Base-by-base conservation (phyloP, 2,888 invertebrate genomes). In the Brenthis hecate region DNA sequence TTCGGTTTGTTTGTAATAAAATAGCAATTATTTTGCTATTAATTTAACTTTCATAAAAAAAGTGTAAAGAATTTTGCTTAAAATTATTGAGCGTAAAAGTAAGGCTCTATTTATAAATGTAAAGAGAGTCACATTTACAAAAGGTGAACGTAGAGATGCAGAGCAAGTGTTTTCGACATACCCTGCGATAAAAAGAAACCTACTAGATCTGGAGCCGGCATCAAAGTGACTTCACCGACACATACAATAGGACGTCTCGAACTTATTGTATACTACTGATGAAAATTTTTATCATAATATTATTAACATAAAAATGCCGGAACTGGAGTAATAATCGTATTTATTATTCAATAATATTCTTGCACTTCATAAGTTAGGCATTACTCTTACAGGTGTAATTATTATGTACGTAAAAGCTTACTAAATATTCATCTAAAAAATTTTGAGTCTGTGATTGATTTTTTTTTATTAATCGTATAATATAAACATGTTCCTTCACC, bases 121-220 rank as follows among this genome's bases (percentile, higher is more conserved):
- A 55, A 72, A 66, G 66, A 69, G 70, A 69, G 56, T 61, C 70
- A 63, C 65, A 79, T 80, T 79, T 81, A 82, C 82, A 85, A 84
- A 85, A 85, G 80, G 78, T 53, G 53, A 50, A 43, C 43, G 73
- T 71, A 69, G 68, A 72, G 65, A 76, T 69, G 73, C 70, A 70
- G 73, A 75, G 78, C 79, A 80, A 80, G 79, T 85, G 85, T 75
- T 73, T 70, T 74, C 76, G 84, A 83, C 83, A 76, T 79, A 72
- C 77, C 77, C 79, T 82, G 88, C 87, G 87, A 86, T 82, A 79
- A 81, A 87, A 88, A 87, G 88, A 88, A 88, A 84, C 77, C 76
- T 80, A 76, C 74, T 78, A 77, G 77, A 80, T 80, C 81, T 82
- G 85, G 72, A 75, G 73, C 78, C 75, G 81, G 81, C 85, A 82